Conservation (phyloP, 2,113 vertebrate species). For the Antigone vipio region DNA sequence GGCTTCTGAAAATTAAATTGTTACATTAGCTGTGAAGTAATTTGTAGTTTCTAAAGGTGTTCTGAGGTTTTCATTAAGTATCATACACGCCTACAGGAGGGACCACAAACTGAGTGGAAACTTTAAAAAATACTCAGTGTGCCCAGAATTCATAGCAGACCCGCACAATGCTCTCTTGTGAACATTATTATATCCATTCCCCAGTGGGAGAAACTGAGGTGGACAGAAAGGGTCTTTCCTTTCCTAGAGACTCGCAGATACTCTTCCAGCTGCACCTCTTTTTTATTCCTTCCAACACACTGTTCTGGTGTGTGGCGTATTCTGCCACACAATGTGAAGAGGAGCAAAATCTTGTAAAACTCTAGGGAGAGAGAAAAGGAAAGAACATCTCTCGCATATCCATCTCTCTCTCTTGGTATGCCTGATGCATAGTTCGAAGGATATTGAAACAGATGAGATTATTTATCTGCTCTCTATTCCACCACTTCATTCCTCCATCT, state of each 20-base stretch:
- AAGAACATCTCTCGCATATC: neutral
- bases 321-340: neutral
- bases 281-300: neutral
- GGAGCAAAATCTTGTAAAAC: constrained; percentile 12
- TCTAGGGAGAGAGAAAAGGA: neutral
- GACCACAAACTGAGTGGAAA: neutral
- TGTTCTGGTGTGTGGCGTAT: neutral
- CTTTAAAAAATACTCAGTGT: neutral
- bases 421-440: neutral
- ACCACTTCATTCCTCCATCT: neutral
- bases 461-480: neutral
- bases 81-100: neutral
- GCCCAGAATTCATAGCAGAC: neutral
- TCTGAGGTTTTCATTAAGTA: constrained; percentile 9
- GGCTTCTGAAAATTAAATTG: constrained; percentile 11
- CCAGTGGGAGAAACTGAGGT: neutral
- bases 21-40: neutral
- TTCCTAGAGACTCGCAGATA: neutral
- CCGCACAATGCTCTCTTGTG: neutral
- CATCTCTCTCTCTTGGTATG: neutral
- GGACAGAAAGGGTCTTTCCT: neutral
- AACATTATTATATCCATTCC: neutral
- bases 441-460: neutral
- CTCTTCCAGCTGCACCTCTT: neutral
- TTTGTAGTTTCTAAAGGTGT: neutral